These are phyloP conservation scores for Rhombomys opimus DNA, from an alignment of 2,113 vertebrate genomes.

Conservation along the genomic window DNA sequence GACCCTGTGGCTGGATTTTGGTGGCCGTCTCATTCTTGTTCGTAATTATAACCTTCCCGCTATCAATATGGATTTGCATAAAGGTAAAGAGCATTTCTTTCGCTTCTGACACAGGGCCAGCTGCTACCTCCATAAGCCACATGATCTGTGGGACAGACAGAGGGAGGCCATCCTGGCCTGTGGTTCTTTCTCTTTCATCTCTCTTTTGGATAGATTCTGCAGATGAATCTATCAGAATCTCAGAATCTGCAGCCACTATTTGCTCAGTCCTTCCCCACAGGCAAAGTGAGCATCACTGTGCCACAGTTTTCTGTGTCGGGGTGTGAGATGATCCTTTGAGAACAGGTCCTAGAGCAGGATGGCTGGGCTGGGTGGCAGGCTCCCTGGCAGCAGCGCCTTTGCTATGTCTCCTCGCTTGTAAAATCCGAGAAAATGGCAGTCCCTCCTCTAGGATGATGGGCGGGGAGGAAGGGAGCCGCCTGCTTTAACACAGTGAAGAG, in stretches of 20 bases:
- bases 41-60: slow-evolving; percentile 89
- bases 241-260: background rate
- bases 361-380: background rate
- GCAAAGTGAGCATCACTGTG: background rate
- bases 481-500: background rate
- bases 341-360: background rate
- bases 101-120: background rate
- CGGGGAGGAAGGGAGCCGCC: background rate
- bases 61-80: slow-evolving; percentile 97
- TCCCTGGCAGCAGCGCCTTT: background rate
- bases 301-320: background rate
- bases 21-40: slow-evolving; percentile 88
- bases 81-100: slow-evolving; percentile 89
- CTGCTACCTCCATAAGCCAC: background rate
- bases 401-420: background rate
- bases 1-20: slow-evolving; percentile 92
- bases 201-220: background rate
- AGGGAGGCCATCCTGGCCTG: background rate
- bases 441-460: background rate
- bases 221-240: background rate
- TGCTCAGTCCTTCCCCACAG: background rate
- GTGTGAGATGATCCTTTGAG: background rate
- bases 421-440: background rate
- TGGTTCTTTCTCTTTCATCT: background rate
- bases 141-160: background rate